phyloP scores from a whole-genome alignment of 2,797 vertebrate species.

The Yasuhikotakia modesta region DNA sequence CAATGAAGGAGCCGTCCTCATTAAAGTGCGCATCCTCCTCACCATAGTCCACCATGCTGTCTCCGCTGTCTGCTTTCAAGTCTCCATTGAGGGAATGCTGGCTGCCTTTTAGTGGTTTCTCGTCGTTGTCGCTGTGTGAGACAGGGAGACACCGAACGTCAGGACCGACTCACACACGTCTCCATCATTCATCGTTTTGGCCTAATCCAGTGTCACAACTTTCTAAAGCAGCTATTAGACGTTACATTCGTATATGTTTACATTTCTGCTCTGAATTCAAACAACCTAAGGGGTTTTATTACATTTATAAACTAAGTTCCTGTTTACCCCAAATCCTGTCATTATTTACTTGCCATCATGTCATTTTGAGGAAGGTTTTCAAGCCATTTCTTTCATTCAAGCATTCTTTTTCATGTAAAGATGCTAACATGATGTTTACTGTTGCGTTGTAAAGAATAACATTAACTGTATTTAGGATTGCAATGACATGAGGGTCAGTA shows the following conservation, averaged over 20 bases:
- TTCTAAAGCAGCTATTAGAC: neutral
- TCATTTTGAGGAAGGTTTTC: no score
- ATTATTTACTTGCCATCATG: neutral
- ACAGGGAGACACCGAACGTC: neutral
- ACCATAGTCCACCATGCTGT: slow-evolving; percentile 94
- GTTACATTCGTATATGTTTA: neutral
- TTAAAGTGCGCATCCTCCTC: slow-evolving; percentile 93
- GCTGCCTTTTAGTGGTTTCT: slow-evolving; percentile 95
- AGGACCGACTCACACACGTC: neutral
- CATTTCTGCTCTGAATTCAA: neutral
- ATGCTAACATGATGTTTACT: no score
- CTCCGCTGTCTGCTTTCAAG: slow-evolving; percentile 89
- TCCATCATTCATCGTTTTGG: neutral
- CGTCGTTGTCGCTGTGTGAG: slow-evolving; percentile 89
- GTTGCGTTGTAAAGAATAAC: no score
- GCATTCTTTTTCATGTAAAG: no score
- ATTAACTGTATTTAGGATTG: no score
- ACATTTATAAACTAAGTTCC: neutral
- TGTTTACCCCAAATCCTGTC: neutral
- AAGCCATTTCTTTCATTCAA: no score
- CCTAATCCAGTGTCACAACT: neutral
- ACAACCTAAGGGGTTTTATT: no score
- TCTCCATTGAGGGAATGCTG: slow-evolving; percentile 84
- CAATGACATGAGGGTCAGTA: neutral
- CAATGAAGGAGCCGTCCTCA: slow-evolving; percentile 97